phyloP scores from a whole-genome alignment of 2,113 vertebrate species.

The Ia io region DNA sequence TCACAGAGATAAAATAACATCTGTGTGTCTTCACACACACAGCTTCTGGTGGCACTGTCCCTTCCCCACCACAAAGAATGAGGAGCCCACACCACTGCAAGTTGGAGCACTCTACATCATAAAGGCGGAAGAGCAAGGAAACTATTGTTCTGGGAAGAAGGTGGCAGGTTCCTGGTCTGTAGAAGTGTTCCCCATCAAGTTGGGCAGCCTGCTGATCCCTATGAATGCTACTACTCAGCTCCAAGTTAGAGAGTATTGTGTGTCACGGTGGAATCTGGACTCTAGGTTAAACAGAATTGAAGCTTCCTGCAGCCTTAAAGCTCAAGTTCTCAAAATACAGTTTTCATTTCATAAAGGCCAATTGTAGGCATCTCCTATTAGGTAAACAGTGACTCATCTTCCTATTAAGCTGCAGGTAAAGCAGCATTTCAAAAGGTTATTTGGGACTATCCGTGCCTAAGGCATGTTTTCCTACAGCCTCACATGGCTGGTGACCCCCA shows the following conservation, averaged over 20 bases:
- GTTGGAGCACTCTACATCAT: background rate
- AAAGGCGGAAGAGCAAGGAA: background rate
- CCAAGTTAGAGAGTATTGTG: background rate
- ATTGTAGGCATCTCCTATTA: background rate
- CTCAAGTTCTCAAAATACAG: background rate
- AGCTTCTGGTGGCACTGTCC: background rate
- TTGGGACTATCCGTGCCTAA: background rate
- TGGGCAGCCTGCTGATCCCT: background rate
- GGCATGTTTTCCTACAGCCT: background rate
- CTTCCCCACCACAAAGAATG: background rate
- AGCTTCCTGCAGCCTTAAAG: background rate
- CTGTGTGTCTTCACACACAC: background rate
- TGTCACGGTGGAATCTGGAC: background rate
- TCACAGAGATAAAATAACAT: background rate
- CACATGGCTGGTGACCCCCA: background rate
- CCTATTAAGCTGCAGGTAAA: background rate
- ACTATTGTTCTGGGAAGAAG: rapidly evolving
- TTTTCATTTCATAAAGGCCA: background rate
- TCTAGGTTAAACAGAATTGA: background rate
- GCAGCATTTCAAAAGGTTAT: background rate
- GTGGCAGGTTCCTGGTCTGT: background rate
- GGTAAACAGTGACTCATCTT: background rate
- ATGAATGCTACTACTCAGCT: background rate
- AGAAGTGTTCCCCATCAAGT: background rate
- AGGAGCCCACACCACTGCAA: background rate